Evolutionary conservation across 1,140 invertebrate species (phyloP).

Genomic region (Wasmannia auropunctata): DNA sequence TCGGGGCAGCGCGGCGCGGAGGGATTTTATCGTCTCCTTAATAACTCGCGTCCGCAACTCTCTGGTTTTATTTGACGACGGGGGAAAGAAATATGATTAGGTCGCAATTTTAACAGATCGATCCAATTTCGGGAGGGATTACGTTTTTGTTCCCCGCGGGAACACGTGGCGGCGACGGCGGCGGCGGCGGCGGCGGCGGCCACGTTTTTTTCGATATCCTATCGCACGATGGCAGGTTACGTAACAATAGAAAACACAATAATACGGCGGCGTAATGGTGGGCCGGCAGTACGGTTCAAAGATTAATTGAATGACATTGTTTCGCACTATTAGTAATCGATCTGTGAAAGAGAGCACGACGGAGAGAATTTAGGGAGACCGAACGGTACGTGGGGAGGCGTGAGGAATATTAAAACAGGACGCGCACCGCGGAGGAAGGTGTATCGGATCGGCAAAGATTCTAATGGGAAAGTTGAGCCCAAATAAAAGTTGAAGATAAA

Average conservation of each 20-base stretch:
- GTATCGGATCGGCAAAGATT: not conserved
- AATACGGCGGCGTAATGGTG: not conserved
- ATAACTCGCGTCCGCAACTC: not conserved
- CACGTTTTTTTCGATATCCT: slow-evolving; percentile 48
- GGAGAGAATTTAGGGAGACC: slow-evolving; percentile 6
- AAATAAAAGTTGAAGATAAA: slow-evolving; percentile 4
- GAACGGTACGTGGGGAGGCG: not conserved
- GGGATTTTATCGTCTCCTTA: slow-evolving; percentile 8
- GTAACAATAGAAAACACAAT: slow-evolving; percentile 39
- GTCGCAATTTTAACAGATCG: slow-evolving; percentile 8
- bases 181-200: not conserved
- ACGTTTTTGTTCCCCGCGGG: not conserved
- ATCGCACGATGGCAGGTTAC: not conserved
- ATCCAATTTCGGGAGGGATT: not conserved
- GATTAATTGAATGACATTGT: slow-evolving; percentile 58
- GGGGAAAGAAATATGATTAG: slow-evolving; percentile 5
- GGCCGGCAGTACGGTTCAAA: slow-evolving; percentile 14
- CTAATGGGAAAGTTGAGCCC: not conserved
- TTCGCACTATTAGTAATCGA: slow-evolving; percentile 52
- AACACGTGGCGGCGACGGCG: not conserved
- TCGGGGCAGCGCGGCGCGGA: too few species aligned
- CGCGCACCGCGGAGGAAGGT: too few species aligned
- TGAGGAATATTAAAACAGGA: not conserved
- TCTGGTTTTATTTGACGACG: not conserved
- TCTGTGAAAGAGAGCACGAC: slow-evolving; percentile 47